Percentiles rank a stretch among this genome's conserved stretches.
Conservation (phyloP, 2,797 vertebrate species). For the Coreius guichenoti region DNA sequence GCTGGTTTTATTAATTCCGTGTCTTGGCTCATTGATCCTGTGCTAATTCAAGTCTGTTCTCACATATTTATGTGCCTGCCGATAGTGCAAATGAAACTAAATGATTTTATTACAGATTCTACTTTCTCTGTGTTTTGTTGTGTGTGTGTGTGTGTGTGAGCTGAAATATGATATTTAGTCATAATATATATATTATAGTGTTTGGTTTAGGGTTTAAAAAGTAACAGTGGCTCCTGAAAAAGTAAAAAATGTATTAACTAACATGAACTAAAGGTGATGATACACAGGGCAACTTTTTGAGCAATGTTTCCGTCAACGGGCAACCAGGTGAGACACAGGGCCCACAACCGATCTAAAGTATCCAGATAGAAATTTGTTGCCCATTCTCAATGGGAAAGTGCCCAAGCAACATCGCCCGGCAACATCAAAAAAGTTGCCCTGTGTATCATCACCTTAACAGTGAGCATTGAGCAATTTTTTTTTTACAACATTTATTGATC, state of each 20-base stretch:
- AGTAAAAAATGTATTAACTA: not conserved
- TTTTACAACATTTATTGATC: not conserved
- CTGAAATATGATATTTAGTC: not conserved
- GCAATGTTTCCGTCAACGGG: too few species aligned
- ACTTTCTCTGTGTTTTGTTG: not conserved
- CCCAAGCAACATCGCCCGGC: too few species aligned
- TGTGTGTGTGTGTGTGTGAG: not conserved
- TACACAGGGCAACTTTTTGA: too few species aligned
- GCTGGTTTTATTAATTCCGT: conserved; percentile 39
- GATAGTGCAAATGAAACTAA: conserved; percentile 61
- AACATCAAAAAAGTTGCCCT: too few species aligned
- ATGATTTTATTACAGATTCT: conserved; percentile 13
- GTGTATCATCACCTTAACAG: too few species aligned
- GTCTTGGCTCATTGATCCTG: conserved; percentile 35
- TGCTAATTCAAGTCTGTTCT: conserved; percentile 73
- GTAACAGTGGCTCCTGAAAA: too few species aligned
- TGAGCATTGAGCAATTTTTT: not conserved
- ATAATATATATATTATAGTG: not conserved
- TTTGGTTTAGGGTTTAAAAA: too few species aligned
- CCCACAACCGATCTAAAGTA: too few species aligned
- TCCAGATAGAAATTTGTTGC: too few species aligned
- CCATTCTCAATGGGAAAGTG: too few species aligned
- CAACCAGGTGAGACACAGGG: too few species aligned
- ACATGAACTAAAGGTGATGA: not conserved
- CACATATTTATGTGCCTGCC: conserved; percentile 70